Conservation (phyloP, 2,888 invertebrate species). For the Cremastobaeus sp. region DNA sequence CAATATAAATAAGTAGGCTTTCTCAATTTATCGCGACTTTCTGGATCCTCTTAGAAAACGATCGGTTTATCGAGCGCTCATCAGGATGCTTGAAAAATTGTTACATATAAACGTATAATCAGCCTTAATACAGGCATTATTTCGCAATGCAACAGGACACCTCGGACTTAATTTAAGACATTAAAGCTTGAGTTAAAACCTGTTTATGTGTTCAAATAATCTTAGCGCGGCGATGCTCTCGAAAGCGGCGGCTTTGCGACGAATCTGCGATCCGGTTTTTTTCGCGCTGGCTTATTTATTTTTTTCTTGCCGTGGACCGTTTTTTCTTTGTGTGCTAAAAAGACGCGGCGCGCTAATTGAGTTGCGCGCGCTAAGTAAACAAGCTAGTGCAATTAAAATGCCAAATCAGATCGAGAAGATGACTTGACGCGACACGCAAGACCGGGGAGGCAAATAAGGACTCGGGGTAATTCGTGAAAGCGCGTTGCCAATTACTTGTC, state of each 20-base stretch:
- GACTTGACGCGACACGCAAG: constrained; percentile 27
- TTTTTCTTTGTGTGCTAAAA: no score
- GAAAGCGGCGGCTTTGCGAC: neutral
- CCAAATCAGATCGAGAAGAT: constrained; percentile 39
- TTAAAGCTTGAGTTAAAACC: no score
- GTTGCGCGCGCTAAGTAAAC: constrained; percentile 37
- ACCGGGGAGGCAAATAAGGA: constrained; percentile 9
- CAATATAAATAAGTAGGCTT: constrained; percentile 34
- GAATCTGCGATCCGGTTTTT: no score
- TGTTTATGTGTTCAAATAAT: no score
- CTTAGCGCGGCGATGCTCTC: neutral
- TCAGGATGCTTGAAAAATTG: neutral
- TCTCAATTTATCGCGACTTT: constrained; percentile 13
- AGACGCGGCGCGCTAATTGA: constrained; percentile 33
- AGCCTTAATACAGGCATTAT: no score
- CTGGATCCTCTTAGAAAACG: no score
- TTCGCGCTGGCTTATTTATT: no score
- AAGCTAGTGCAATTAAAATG: constrained; percentile 42
- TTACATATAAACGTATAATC: no score
- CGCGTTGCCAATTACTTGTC: constrained; percentile 56
- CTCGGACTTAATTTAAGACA: no score
- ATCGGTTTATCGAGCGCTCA: no score
- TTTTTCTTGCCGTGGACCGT: no score
- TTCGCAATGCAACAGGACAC: no score
- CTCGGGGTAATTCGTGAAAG: constrained; percentile 28